Base-by-base conservation (phyloP, 2,797 vertebrate species). In the Acanthornis magna region DNA sequence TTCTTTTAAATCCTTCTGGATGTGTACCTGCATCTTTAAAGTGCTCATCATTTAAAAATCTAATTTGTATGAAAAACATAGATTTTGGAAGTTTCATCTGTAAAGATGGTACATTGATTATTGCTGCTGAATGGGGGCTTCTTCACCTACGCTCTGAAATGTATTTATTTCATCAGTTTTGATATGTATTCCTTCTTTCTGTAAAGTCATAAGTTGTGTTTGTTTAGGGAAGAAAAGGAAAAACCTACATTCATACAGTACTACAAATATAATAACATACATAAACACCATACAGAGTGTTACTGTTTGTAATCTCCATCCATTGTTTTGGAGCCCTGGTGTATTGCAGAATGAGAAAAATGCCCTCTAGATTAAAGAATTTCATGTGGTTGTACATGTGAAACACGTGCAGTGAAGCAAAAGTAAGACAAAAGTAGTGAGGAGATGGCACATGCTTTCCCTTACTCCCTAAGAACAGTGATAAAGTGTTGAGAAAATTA, bases 401-500 rank as follows among this genome's bases (percentile, higher is more conserved):
- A 84, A 86, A 73, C 10, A 60, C 57, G 17, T 11, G 4, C 18
- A 73, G 21, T 48, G 76, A 54, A 91, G 36, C 17, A 84, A 54
- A 95, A 77, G 29, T 36, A 66, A 76, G 83, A 84, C 55, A 87
- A 45, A 78, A 81, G 60, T 32, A 85, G 40, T 1, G 10, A 83
- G 76, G 47, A 72, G 34, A 47, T 11, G 20, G 58, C 54, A 72
- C 50, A 30, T 55, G 48, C 63, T 42, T 89, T 85, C 60, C 26
- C 42, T 81, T n/a, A 67, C 94, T 93, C 93, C 82, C 82, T 89
- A 50, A 34, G 79, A 68, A 36, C 7, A 38, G 45, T 50, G 90
- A 95, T 94, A 91, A 95, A 72, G 30, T 4, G 13, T 45, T 51
- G 74, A 75, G 61, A 85, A 86, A 93, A 92, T 86, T 23, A 86